Conservation (phyloP, 2,888 invertebrate species). For the Pristionchus fissidentatus region DNA sequence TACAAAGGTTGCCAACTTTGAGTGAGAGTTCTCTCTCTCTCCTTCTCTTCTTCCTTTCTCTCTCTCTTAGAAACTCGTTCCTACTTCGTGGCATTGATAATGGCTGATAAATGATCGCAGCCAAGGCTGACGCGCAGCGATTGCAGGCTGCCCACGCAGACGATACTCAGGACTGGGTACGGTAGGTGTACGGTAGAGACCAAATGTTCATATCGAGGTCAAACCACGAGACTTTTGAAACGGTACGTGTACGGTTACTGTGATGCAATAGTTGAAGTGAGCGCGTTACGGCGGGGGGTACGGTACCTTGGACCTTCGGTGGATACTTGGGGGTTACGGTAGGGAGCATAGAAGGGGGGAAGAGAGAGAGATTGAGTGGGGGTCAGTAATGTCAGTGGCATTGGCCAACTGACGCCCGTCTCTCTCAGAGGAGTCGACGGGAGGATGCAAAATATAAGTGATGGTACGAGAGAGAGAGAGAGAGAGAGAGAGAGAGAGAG, state of each 20-base stretch:
- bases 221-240: no score
- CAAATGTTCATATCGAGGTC: background rate
- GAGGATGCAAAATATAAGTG: constrained; percentile 36
- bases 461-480: constrained; percentile 39
- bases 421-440: no score
- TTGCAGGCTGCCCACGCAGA: background rate
- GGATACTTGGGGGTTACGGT: background rate
- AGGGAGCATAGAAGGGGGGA: background rate
- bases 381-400: constrained; percentile 13
- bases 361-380: background rate
- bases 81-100: constrained; percentile 42
- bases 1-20: constrained; percentile 38
- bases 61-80: constrained; percentile 30
- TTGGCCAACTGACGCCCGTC: constrained; percentile 17
- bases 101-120: background rate
- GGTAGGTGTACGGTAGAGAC: background rate
- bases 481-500: background rate
- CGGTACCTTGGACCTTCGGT: background rate
- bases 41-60: background rate
- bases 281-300: background rate
- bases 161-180: constrained; percentile 7
- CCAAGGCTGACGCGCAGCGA: constrained; percentile 2
- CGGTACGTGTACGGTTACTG: no score
- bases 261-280: no score
- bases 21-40: background rate